phyloP scores from a whole-genome alignment of 2,113 vertebrate species.

The Pseudorectes ferrugineus region DNA sequence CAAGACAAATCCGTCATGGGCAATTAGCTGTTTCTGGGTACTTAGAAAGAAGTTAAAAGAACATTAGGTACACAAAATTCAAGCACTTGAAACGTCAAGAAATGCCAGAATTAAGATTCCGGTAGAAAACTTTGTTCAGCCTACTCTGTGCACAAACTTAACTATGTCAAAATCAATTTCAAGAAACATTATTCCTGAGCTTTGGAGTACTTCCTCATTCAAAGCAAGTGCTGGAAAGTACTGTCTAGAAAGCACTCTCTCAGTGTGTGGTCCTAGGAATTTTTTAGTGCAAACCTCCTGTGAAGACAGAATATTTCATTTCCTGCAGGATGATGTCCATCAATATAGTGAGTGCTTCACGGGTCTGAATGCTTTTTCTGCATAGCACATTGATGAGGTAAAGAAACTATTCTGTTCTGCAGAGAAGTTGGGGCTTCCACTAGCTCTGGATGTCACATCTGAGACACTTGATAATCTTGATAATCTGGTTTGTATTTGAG shows the following conservation, averaged over 20 bases:
- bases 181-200: not conserved
- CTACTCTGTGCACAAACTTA: not conserved
- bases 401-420: not conserved
- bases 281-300: not conserved
- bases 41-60: not conserved
- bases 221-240: not conserved
- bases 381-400: not conserved
- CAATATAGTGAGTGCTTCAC: not conserved
- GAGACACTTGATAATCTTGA: not conserved
- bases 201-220: not conserved
- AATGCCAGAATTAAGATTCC: not conserved
- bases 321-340: not conserved
- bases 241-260: not conserved
- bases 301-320: constrained; percentile 3
- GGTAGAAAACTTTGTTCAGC: not conserved
- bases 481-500: not conserved
- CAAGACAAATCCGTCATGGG: not conserved
- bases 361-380: not conserved
- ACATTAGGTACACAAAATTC: not conserved
- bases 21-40: not conserved
- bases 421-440: not conserved
- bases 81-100: not conserved
- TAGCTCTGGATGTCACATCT: not conserved
- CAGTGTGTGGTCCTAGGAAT: not conserved
- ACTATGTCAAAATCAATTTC: not conserved